Evolutionary conservation across 2,888 invertebrate species (phyloP).

Genomic region (Amblyteles armatorius): DNA sequence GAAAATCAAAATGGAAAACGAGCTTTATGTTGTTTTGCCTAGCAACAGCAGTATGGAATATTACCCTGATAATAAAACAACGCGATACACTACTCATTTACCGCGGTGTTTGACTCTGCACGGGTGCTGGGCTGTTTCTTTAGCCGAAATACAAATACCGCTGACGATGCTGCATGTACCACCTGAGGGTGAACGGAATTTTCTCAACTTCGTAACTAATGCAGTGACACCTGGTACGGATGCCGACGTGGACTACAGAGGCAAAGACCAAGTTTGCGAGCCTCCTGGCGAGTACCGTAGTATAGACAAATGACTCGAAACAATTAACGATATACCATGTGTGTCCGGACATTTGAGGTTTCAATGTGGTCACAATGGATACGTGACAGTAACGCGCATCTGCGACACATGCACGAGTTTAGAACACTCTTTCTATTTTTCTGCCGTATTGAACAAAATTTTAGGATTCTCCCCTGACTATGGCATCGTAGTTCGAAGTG

Average conservation of each 20-base stretch:
- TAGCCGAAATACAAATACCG: slow-evolving; percentile 37
- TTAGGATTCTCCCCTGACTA: not conserved
- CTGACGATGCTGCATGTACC: slow-evolving; percentile 29
- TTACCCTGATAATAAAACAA: no score
- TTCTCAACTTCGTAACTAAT: not conserved
- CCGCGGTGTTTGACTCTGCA: slow-evolving; percentile 26
- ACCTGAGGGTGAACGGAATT: not conserved
- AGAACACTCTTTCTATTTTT: not conserved
- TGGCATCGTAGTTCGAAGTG: not conserved
- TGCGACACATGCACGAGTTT: not conserved
- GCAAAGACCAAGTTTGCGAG: not conserved
- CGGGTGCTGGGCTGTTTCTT: slow-evolving; percentile 2
- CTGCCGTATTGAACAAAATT: not conserved
- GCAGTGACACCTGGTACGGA: not conserved
- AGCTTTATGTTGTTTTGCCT: no score
- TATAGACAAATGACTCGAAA: not conserved
- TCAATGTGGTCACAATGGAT: not conserved
- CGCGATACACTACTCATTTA: not conserved
- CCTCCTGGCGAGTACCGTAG: slow-evolving; percentile 9
- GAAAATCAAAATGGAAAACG: no score
- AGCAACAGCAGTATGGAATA: no score
- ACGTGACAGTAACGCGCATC: not conserved
- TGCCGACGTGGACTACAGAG: not conserved
- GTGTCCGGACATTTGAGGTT: not conserved
- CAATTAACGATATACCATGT: slow-evolving; percentile 6